Conservation (phyloP, 2,888 invertebrate genomes). For the Entomobrya multifasciata region DNA sequence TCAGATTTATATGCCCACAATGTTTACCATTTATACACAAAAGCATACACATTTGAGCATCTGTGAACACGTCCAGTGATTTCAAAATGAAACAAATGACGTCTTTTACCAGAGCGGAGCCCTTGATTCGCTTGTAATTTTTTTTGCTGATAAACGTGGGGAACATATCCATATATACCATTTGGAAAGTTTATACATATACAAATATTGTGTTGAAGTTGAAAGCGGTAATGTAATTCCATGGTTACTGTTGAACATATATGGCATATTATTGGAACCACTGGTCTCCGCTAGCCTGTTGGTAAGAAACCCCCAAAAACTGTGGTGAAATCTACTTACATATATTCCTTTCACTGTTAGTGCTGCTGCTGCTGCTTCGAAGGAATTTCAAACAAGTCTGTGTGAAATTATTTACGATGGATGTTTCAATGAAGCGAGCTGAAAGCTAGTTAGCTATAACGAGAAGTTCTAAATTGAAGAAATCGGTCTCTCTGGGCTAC, state of each 20-base stretch:
- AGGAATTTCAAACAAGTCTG: constrained; percentile 24
- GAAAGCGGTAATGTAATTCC: too few species aligned
- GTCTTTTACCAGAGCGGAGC: constrained; percentile 18
- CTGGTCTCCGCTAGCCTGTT: too few species aligned
- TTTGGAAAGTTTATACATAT: not conserved
- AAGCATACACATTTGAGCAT: not conserved
- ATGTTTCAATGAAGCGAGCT: constrained; percentile 66
- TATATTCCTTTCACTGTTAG: too few species aligned
- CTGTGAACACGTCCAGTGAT: constrained; percentile 11
- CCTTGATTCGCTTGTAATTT: constrained; percentile 29
- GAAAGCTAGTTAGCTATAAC: constrained; percentile 73
- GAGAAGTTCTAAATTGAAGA: constrained; percentile 77
- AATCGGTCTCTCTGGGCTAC: constrained; percentile 74
- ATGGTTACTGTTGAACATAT: too few species aligned
- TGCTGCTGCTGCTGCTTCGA: not conserved
- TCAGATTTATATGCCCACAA: not conserved
- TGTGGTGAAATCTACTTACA: constrained; percentile 37
- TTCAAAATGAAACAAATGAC: constrained; percentile 51
- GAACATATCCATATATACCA: too few species aligned
- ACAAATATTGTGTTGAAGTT: too few species aligned
- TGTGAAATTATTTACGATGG: constrained; percentile 70
- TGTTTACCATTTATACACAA: not conserved
- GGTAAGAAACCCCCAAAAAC: not conserved
- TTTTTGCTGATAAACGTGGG: not conserved
- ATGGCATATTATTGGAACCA: too few species aligned